phyloP scores from a whole-genome alignment of 2,797 vertebrate genomes.

The Megalops cyprinoides region DNA sequence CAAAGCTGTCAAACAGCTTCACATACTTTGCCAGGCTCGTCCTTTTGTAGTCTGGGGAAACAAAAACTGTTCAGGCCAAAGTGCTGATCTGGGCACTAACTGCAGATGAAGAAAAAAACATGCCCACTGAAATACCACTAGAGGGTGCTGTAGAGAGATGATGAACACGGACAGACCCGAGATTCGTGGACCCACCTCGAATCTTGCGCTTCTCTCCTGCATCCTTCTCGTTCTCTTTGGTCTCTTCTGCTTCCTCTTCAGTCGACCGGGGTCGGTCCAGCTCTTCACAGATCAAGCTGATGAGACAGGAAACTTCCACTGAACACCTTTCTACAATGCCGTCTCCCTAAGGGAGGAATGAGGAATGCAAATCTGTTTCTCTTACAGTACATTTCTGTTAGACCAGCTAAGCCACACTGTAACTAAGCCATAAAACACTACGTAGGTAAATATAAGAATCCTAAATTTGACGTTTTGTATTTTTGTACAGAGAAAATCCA shows the following conservation, averaged over 20 bases:
- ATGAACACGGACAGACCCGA: background rate
- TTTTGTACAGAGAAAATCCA: too few species aligned
- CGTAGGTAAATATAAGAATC: too few species aligned
- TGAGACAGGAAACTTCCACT: too few species aligned
- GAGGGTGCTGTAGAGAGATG: background rate
- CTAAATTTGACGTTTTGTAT: too few species aligned
- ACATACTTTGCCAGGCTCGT: conserved; percentile 89
- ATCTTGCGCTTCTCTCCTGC: conserved; percentile 69
- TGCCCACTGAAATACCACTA: too few species aligned
- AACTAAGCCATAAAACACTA: too few species aligned
- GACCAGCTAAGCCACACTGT: too few species aligned
- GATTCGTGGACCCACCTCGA: conserved; percentile 84
- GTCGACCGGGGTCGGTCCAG: conserved; percentile 71
- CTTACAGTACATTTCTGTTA: too few species aligned
- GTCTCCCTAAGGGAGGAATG: too few species aligned
- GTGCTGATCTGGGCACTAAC: background rate
- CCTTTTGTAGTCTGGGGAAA: conserved; percentile 84
- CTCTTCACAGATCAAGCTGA: conserved; percentile 83
- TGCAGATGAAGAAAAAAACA: too few species aligned
- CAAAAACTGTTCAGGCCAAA: background rate
- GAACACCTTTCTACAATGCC: too few species aligned
- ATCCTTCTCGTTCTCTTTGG: conserved; percentile 71
- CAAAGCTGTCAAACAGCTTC: conserved; percentile 84
- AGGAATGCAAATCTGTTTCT: too few species aligned
- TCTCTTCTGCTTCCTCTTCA: conserved; percentile 66